Base-by-base conservation (phyloP, 2,113 vertebrate species). In the Spea bombifrons region DNA sequence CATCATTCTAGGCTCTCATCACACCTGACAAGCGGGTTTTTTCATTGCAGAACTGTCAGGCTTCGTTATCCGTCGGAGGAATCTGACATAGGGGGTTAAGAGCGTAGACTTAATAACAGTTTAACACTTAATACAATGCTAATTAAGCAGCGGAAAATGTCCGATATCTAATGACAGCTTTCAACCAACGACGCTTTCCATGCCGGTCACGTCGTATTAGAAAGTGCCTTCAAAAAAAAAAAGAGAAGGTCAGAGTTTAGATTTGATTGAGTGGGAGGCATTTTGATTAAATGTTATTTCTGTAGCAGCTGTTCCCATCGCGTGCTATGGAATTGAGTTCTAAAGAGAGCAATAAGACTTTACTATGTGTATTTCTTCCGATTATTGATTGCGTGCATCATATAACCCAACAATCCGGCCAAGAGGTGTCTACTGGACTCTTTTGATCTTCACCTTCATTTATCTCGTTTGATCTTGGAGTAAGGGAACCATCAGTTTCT, bases 151-250 rank as follows among this genome's bases (percentile, higher is more conserved):
- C 46, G 70, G 72, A 75, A 70, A n/a, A 30, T 30, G 76, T 71
- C 5, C 64, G 80, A n/a, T 7, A 44, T 75, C 59, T 78, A 84
- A 76, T 71, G 53, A 76, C 8, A 3, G 63, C 10, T 17, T 59
- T 71, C 45, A 78, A 65, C 75, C 78, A 81, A 78, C 5, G 71
- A 69, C 76, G 8, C 4, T 76, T 7, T 66, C 17, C 3, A n/a
- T 67, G 52, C 15, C 65, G 50, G 13, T 78, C 43, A n/a, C 16
- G 4, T 75, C 49, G 52, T 15, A 15, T 66, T 46, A 30, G 63
- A 67, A 50, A 50, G 0, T 0, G 0, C n/a, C n/a, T n/a, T n/a
- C n/a, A n/a, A 3, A 7, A n/a, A 0, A 0, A 69, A 48, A 70
- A 45, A 30, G 73, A 71, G 76, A n/a, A 12, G 82, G 70, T 63